A percentile compares a stretch with the other conserved stretches of the same genome.
Evolutionary conservation across 2,888 invertebrate genomes (phyloP).

Genomic region (Thera obeliscata): DNA sequence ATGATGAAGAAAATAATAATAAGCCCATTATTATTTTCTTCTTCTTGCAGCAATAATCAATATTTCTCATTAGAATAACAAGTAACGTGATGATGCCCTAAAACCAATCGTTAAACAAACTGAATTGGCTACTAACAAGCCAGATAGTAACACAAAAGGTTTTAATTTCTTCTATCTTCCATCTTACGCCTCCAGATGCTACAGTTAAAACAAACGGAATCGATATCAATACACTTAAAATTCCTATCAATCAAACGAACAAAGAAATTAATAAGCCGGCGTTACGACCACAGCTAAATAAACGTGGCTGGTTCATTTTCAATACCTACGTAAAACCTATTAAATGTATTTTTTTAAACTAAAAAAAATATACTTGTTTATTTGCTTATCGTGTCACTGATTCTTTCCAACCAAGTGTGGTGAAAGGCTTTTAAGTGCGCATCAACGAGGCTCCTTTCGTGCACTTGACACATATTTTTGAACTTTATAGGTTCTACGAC

Average conservation of each 20-base stretch:
- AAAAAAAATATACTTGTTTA: too few relatives aligned
- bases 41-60: conserved; percentile 3
- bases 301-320: conserved; percentile 37
- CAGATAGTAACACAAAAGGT: conserved; percentile 38
- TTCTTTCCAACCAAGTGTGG: too few relatives aligned
- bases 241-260: conserved; percentile 58
- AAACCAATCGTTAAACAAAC: conserved; percentile 21
- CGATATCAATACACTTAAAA: conserved; percentile 57
- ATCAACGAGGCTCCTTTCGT: too few relatives aligned
- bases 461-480: too few relatives aligned
- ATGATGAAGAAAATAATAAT: too few relatives aligned
- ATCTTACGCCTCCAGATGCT: conserved; percentile 31
- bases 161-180: conserved; percentile 40
- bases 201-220: conserved; percentile 35
- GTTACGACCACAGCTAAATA: conserved; percentile 30
- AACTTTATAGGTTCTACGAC: too few relatives aligned
- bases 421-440: too few relatives aligned
- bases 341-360: too few relatives aligned
- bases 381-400: too few relatives aligned
- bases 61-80: conserved; percentile 10
- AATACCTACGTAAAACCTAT: background rate
- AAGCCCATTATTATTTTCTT: too few relatives aligned
- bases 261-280: conserved; percentile 57
- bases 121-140: conserved; percentile 36
- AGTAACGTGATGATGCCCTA: conserved; percentile 1